Evolutionary conservation across 35 echinoderm and acorn worm genomes (phyloP).

Genomic region (Ptychodera flava): DNA sequence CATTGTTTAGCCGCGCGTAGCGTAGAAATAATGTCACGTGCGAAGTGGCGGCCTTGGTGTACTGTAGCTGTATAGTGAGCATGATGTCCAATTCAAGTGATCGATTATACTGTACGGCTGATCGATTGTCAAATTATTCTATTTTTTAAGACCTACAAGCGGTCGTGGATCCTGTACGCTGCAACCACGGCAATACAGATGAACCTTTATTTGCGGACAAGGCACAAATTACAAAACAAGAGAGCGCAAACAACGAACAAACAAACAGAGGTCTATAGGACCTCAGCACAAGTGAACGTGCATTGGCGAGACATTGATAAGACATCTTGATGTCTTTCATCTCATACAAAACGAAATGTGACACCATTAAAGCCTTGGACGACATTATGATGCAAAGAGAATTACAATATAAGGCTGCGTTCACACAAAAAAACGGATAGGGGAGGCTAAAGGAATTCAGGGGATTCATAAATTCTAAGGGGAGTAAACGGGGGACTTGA

Average conservation of each 20-base stretch:
- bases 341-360: too few relatives aligned
- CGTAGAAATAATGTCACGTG: neutral
- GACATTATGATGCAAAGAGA: too few relatives aligned
- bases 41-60: neutral
- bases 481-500: too few relatives aligned
- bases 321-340: too few relatives aligned
- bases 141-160: neutral
- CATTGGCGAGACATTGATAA: too few relatives aligned
- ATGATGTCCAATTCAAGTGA: neutral
- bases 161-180: neutral
- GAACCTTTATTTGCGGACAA: neutral
- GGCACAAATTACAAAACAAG: neutral
- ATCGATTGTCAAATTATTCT: slow-evolving; percentile 4
- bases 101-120: neutral
- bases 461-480: too few relatives aligned
- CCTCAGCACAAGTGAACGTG: too few relatives aligned
- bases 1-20: slow-evolving; percentile 5
- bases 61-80: neutral
- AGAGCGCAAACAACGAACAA: neutral
- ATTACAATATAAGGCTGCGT: too few relatives aligned
- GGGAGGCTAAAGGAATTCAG: too few relatives aligned
- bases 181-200: slow-evolving; percentile 24
- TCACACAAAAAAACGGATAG: too few relatives aligned
- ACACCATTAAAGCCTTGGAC: too few relatives aligned
- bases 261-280: neutral